These are phyloP conservation scores for Himalopsyche phryganea DNA, from an alignment of 1,140 invertebrate species.

Conservation along the genomic window DNA sequence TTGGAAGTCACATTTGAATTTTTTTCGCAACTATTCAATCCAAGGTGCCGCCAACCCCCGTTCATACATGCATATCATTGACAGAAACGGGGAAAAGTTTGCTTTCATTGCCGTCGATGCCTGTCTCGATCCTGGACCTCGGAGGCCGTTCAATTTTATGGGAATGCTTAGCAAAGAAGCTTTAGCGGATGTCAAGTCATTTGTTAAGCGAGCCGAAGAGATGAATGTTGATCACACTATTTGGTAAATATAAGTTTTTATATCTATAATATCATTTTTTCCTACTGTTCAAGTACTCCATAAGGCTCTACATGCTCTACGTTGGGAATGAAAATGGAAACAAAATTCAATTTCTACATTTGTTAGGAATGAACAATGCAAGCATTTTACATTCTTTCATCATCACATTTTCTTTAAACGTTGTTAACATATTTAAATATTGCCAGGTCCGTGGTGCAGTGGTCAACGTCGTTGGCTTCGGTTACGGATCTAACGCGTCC, in stretches of 20 bases:
- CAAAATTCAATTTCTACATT: too few relatives aligned
- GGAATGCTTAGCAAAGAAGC: conserved; percentile 66
- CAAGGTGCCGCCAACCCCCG: conserved; percentile 67
- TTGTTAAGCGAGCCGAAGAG: conserved; percentile 49
- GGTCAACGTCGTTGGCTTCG: too few relatives aligned
- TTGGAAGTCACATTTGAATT: conserved; percentile 68
- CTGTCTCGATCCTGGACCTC: conserved; percentile 80
- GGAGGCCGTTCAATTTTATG: conserved; percentile 90
- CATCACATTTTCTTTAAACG: too few relatives aligned
- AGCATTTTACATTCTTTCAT: too few relatives aligned
- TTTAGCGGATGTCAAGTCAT: conserved; percentile 51
- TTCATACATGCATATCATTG: conserved; percentile 73
- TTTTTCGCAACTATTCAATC: conserved; percentile 76
- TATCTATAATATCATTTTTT: too few relatives aligned
- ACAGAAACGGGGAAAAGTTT: conserved; percentile 57
- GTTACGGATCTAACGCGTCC: too few relatives aligned
- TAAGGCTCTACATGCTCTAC: too few relatives aligned
- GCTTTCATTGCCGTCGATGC: conserved; percentile 86
- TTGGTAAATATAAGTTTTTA: conserved; percentile 38
- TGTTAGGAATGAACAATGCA: too few relatives aligned
- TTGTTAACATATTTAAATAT: too few relatives aligned
- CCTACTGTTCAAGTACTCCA: too few relatives aligned
- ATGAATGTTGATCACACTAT: conserved; percentile 61
- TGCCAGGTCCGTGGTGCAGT: too few relatives aligned
- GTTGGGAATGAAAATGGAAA: too few relatives aligned